A percentile compares a stretch with the other conserved stretches of the same genome.
These are phyloP conservation scores for Daubentonia madagascariensis DNA, from an alignment of 2,113 vertebrate genomes.

Conservation along the genomic window DNA sequence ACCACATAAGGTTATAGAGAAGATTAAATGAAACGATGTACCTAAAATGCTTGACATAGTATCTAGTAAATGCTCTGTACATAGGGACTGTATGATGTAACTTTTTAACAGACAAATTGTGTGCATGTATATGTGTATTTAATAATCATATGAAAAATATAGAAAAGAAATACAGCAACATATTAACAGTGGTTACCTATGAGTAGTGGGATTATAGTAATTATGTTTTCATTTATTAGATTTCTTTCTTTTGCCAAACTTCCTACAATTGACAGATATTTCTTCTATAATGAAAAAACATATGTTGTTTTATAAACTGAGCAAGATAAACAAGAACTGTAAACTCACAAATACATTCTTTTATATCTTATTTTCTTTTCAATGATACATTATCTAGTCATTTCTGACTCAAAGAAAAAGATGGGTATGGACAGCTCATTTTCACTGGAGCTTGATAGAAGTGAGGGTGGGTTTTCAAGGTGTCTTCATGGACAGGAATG, in stretches of 20 bases:
- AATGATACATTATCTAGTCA: background rate
- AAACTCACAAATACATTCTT: background rate
- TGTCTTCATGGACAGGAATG: background rate
- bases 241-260: slow-evolving; percentile 20
- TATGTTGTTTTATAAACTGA: background rate
- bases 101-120: background rate
- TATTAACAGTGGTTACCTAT: background rate
- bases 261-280: background rate
- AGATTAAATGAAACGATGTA: slow-evolving; percentile 13
- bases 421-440: background rate
- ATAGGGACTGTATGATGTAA: background rate
- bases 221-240: background rate
- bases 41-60: background rate
- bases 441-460: background rate
- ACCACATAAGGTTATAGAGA: background rate
- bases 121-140: background rate
- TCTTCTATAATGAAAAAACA: background rate
- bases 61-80: background rate
- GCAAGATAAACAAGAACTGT: background rate
- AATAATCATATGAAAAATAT: background rate
- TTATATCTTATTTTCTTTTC: background rate
- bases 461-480: background rate
- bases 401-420: background rate
- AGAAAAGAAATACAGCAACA: background rate
- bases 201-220: background rate